Evolutionary conservation across 2,888 invertebrate species (phyloP).

Genomic region (Esperia sulphurella): DNA sequence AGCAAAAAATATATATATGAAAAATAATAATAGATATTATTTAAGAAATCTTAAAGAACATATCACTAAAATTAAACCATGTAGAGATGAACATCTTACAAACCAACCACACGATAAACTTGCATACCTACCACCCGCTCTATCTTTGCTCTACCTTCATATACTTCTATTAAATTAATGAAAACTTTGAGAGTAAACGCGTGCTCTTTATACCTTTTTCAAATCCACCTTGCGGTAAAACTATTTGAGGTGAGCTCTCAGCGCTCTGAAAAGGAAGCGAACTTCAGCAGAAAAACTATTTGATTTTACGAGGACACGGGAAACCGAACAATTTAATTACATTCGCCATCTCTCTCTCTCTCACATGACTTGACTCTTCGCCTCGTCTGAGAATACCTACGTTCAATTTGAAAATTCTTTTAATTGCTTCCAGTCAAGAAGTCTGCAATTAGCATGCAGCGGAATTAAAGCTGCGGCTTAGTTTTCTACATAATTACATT

Average conservation of each 20-base stretch:
- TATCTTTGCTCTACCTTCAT: too few species aligned
- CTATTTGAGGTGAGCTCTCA: slow-evolving; percentile 20
- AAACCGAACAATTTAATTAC: slow-evolving; percentile 67
- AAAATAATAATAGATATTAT: too few species aligned
- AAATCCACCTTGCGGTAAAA: background rate
- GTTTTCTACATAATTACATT: background rate
- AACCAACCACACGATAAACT: too few species aligned
- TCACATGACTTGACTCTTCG: slow-evolving; percentile 31
- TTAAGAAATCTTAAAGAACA: too few species aligned
- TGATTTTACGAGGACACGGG: slow-evolving; percentile 44
- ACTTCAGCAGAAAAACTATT: slow-evolving; percentile 51
- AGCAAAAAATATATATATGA: too few species aligned
- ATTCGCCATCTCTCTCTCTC: slow-evolving; percentile 50
- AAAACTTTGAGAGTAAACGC: background rate
- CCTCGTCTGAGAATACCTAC: slow-evolving; percentile 31
- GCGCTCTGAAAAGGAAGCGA: slow-evolving; percentile 38
- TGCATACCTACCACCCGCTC: background rate
- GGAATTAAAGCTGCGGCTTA: slow-evolving; percentile 30
- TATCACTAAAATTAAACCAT: too few species aligned
- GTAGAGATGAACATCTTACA: too few species aligned
- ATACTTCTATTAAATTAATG: background rate
- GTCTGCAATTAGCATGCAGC: slow-evolving; percentile 54
- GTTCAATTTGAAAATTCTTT: slow-evolving; percentile 47
- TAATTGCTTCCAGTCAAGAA: slow-evolving; percentile 56
- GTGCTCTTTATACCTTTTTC: background rate